Evolutionary conservation across 1,140 invertebrate species (phyloP).

Genomic region (Pinna nobilis): DNA sequence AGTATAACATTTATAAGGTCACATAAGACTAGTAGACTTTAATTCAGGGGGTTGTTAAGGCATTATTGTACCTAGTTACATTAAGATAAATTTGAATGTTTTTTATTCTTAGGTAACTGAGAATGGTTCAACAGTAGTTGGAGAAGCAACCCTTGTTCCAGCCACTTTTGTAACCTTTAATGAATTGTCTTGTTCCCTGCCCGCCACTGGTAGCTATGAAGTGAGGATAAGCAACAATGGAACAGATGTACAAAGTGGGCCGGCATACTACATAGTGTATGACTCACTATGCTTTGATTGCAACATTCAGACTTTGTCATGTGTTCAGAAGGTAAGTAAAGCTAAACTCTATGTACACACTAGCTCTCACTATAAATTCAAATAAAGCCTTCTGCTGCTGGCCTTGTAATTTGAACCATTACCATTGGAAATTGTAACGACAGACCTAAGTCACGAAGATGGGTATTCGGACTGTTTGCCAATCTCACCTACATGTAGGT

Average conservation of each 20-base stretch:
- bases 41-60: not conserved
- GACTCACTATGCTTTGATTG: slow-evolving; percentile 58
- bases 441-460: too few species aligned
- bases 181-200: slow-evolving; percentile 49
- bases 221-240: slow-evolving; percentile 49
- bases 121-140: slow-evolving; percentile 31
- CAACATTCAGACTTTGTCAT: slow-evolving; percentile 38
- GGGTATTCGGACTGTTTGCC: too few species aligned
- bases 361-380: too few species aligned
- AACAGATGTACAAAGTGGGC: slow-evolving; percentile 28
- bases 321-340: slow-evolving; percentile 54
- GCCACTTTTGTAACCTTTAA: slow-evolving; percentile 53
- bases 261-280: slow-evolving; percentile 44
- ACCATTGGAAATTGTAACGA: too few species aligned
- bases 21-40: not conserved
- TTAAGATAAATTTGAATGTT: too few species aligned
- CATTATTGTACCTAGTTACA: not conserved
- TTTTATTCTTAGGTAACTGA: slow-evolving; percentile 44
- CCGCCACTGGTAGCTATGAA: slow-evolving; percentile 40
- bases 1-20: not conserved
- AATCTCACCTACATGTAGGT: not conserved
- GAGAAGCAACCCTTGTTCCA: not conserved
- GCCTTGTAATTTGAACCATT: too few species aligned
- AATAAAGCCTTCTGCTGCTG: too few species aligned
- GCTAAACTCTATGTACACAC: too few species aligned